These are phyloP conservation scores for Liposcelis brunnea DNA, from an alignment of 2,888 invertebrate genomes.

Conservation along the genomic window DNA sequence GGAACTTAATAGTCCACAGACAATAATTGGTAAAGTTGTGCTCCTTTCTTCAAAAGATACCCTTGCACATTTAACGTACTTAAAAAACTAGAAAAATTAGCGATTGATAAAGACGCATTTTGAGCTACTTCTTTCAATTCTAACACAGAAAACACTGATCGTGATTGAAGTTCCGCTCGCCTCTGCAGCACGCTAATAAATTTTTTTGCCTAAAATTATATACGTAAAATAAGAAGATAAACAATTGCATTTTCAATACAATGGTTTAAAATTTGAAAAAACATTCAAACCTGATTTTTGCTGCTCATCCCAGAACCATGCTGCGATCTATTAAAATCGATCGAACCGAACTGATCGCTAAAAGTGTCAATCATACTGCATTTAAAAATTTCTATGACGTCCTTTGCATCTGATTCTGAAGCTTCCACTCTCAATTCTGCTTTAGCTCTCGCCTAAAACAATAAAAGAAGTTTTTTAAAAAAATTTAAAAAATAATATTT, in stretches of 20 bases:
- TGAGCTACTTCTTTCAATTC: constrained; percentile 60
- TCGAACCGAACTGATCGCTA: constrained; percentile 49
- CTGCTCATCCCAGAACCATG: constrained; percentile 58
- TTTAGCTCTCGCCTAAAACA: constrained; percentile 69
- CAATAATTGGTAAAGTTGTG: constrained; percentile 49
- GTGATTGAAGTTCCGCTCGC: constrained; percentile 43
- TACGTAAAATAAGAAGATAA: constrained; percentile 10
- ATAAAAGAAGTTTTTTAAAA: no score
- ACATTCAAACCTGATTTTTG: constrained; percentile 38
- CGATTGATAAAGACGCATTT: constrained; percentile 41
- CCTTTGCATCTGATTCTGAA: constrained; percentile 60
- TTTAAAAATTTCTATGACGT: constrained; percentile 71
- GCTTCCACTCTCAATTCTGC: constrained; percentile 68
- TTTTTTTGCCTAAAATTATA: constrained; percentile 42
- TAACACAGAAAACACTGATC: constrained; percentile 52
- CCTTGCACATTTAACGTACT: constrained; percentile 71
- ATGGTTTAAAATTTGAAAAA: no score
- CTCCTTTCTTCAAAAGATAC: constrained; percentile 64
- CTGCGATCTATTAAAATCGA: constrained; percentile 42
- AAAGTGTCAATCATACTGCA: constrained; percentile 61
- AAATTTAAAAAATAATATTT: constrained; percentile 1
- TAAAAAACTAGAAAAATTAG: constrained; percentile 51
- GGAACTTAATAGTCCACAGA: constrained; percentile 19
- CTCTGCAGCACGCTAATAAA: constrained; percentile 51
- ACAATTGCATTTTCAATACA: background rate